Evolutionary conservation across 2,113 vertebrate species (phyloP).

Genomic region (Parus major): DNA sequence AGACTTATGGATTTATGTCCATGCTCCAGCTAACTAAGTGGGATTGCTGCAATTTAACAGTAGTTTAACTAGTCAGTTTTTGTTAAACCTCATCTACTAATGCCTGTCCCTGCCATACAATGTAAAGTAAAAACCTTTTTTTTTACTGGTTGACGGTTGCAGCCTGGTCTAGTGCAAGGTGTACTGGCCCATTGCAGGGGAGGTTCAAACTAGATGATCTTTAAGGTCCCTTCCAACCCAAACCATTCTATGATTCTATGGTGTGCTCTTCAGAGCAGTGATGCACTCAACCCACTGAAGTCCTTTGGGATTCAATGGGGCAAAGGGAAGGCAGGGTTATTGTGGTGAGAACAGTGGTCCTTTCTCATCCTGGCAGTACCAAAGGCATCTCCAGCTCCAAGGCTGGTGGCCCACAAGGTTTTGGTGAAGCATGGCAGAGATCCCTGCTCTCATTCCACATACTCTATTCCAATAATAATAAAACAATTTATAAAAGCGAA

Average conservation of each 20-base stretch:
- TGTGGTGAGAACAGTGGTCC: not conserved
- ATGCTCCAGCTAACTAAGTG: not conserved
- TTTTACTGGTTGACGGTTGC: not conserved
- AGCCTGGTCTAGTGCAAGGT: not conserved
- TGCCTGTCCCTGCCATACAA: not conserved
- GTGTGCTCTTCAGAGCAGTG: not conserved
- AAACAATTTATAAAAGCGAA: not conserved
- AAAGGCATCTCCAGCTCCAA: not conserved
- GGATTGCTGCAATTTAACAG: not conserved
- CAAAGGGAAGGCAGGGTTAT: not conserved
- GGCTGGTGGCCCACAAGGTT: not conserved
- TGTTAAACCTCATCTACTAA: not conserved
- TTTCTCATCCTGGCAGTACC: not conserved
- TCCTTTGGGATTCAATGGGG: not conserved
- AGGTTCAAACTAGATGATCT: no score
- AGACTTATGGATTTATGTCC: not conserved
- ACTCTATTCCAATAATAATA: not conserved
- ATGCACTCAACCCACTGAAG: not conserved
- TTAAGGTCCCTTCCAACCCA: not conserved
- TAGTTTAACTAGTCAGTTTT: not conserved
- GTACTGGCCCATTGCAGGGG: not conserved
- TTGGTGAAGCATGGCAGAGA: fast-evolving
- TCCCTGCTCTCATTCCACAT: not conserved
- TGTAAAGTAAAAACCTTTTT: not conserved
- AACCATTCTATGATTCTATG: not conserved